Evolutionary conservation across 1,140 invertebrate genomes (phyloP), one percentile per base, ranked within the genome.

Genomic region (Scaptomyza montana): DNA sequence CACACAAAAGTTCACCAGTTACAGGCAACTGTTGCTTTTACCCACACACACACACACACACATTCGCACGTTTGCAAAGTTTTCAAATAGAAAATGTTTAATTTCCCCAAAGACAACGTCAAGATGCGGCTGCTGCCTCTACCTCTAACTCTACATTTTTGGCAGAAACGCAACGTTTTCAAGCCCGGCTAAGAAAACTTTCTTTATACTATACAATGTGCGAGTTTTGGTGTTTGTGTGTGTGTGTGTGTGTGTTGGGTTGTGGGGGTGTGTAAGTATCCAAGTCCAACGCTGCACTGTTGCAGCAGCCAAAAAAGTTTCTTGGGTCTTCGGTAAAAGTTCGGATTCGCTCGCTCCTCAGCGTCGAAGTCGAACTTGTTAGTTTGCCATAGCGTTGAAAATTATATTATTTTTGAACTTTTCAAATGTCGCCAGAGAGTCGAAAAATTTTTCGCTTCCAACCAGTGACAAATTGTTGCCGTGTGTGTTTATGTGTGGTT

Each of bases 1-100:
- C 30, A 33, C 30, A 33, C 30, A 33, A 33, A 33, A 33, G 30
- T 33, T 33, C 30, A 33, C 21, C 21, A 5, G 30, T 30, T 30
- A 30, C 33, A 36, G 33, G 8, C 78, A 86, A 87, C 82, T 87
- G 82, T 87, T 87, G 82, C 82, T 87, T 65, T 55, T 61, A 54
- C 62, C 57, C 68, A 45, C 39, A 59, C 46, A n/a, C 47, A 59
- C 63, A 73, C 55, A 78, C 76, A 66, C 53, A 55, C 41, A 69
- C 45, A 50, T 56, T 56, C 46, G 12, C 61, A 56, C 47, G 47
- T 46, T 36, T 25, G 75, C 56, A 87, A 87, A 89, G 75, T 90
- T 89, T 89, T 90, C 80, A 90, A 85, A 90, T 90, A 90, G 84
- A 90, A 90, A 90, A 89, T 90, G 89, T 90, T 90, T 90, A 90